Conservation (phyloP, 2,113 vertebrate genomes). For the Onychostruthus taczanowskii region DNA sequence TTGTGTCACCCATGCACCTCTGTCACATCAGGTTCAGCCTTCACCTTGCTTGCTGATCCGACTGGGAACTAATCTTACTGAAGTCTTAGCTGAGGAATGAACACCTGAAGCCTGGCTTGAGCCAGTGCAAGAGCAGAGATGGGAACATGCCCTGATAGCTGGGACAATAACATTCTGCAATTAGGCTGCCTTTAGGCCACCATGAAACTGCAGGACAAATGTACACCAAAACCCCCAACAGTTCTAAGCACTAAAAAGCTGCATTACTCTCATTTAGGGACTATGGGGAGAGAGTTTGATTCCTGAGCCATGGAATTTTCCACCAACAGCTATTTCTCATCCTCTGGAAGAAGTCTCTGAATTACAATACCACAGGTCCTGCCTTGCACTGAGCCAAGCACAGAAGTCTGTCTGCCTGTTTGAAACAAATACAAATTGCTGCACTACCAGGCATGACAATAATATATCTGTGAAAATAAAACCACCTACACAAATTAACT, state of each 20-base stretch:
- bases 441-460: neutral
- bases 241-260: neutral
- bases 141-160: rapidly evolving
- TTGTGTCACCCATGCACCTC: too few relatives aligned
- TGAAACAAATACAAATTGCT: neutral
- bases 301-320: neutral
- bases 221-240: neutral
- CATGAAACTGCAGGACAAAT: neutral
- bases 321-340: neutral
- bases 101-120: neutral
- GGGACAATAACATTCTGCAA: neutral
- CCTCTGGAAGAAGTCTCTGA: neutral
- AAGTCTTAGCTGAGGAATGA: neutral
- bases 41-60: neutral
- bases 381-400: neutral
- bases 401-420: neutral
- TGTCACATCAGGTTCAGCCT: neutral
- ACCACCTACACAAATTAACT: neutral
- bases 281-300: neutral
- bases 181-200: neutral
- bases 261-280: neutral
- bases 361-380: neutral
- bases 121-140: neutral
- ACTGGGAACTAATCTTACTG: neutral
- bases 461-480: neutral